Evolutionary conservation across 2,113 vertebrate species (phyloP).

Genomic region (Heptranchias perlo): DNA sequence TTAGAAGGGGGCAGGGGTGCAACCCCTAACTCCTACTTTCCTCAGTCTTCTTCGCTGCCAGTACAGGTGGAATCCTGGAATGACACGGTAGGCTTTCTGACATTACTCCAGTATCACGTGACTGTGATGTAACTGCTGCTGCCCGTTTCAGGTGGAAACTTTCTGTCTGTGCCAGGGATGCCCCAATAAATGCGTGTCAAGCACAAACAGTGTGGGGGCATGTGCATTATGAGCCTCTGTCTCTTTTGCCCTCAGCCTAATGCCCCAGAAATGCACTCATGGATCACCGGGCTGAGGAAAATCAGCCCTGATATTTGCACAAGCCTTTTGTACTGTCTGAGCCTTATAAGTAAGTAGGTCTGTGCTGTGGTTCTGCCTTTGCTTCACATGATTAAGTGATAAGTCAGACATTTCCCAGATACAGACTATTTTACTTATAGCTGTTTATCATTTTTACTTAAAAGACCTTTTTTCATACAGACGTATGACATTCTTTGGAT

Average conservation of each 20-base stretch:
- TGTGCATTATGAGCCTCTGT: background rate
- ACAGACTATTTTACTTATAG: background rate
- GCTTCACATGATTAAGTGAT: background rate
- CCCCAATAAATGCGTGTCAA: background rate
- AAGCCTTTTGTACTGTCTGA: background rate
- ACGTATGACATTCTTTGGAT: background rate
- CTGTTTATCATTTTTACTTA: constrained; percentile 9
- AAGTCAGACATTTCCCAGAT: constrained; percentile 24
- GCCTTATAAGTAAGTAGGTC: background rate
- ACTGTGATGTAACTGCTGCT: background rate
- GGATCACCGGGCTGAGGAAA: background rate
- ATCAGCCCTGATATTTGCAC: background rate
- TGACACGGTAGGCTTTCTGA: background rate
- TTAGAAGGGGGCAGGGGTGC: background rate
- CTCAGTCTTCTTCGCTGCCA: background rate
- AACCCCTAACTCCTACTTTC: background rate
- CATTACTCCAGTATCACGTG: background rate
- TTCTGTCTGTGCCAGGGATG: background rate
- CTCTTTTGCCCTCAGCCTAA: background rate
- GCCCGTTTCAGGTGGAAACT: background rate
- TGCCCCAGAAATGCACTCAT: background rate
- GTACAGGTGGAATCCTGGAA: background rate
- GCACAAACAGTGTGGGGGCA: background rate
- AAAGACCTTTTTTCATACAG: background rate
- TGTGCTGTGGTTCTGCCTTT: background rate